Base-by-base conservation (phyloP, 1,140 invertebrate species). In the Tenebrio molitor region DNA sequence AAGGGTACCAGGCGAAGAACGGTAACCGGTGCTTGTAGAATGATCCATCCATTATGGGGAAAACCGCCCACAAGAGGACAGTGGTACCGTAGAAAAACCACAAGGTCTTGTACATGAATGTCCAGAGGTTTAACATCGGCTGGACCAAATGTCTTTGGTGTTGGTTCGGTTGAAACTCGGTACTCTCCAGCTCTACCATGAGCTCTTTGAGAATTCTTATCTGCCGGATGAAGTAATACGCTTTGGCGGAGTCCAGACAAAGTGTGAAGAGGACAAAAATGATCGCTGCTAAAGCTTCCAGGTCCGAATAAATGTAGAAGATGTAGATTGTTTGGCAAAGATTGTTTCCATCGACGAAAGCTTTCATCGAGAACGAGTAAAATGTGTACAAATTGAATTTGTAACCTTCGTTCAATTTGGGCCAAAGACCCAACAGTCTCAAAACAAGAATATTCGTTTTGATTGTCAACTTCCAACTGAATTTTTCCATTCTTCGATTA, bases 1-100 rank as follows among this genome's bases (percentile, higher is more conserved):
- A 62, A 2, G 53, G 53, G 15, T 62, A 62, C 53, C 53, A 62
- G 17, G 15, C 16, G 10, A 12, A 19, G 21, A 50, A 50, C 16
- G 44, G 44, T 50, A 50, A 17, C 21, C 44, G n/a, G 3, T 21
- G 10, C 3, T 50, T 16, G 12, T 50, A 15, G 7, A 2, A 50
- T 2, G 21, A 8, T 19, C 44, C 44, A 15, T 50, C 44, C 8
- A 50, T 2, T 10, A 50, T 50, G 15, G 44, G 44, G 8, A 50
- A 50, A 50, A 16, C 17, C 2, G 44, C 10, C 44, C 44, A 50
- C 2, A 50, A 50, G 10, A 33, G 4, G 4, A 33, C 4, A 4
- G 29, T 33, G 10, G 4, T 10, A 10, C 4, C 29, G 4, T 5
- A 4, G n/a, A n/a, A n/a, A n/a, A n/a, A n/a, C n/a, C n/a, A n/a